These are phyloP conservation scores for Physella acuta DNA, from an alignment of 1,140 invertebrate genomes.

Conservation along the genomic window DNA sequence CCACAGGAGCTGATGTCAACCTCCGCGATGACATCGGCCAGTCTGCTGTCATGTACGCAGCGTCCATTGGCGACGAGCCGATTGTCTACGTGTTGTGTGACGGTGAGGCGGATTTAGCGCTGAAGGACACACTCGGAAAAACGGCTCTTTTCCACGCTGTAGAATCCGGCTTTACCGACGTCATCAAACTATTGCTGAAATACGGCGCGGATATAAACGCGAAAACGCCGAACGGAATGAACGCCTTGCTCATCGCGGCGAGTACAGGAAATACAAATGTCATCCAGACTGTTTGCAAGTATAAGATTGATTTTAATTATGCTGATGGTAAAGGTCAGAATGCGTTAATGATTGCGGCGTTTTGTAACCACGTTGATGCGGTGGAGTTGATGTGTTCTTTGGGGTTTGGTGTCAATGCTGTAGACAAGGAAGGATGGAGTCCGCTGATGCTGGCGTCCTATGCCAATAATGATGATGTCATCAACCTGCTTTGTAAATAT, in stretches of 20 bases:
- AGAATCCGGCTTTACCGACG: slow-evolving; percentile 27
- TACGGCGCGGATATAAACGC: neutral
- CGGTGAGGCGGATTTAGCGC: slow-evolving; percentile 44
- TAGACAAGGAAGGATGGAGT: slow-evolving; percentile 67
- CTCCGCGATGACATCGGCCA: slow-evolving; percentile 2
- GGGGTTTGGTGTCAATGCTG: slow-evolving; percentile 62
- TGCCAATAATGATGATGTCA: slow-evolving; percentile 71
- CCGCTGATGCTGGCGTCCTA: slow-evolving; percentile 81
- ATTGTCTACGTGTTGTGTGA: slow-evolving; percentile 6
- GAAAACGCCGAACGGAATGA: neutral
- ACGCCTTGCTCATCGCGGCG: slow-evolving; percentile 69
- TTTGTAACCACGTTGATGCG: slow-evolving; percentile 37
- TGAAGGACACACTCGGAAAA: slow-evolving; percentile 58
- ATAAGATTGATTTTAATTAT: slow-evolving; percentile 52
- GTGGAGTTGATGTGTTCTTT: slow-evolving; percentile 63
- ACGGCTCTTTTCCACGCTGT: slow-evolving; percentile 14
- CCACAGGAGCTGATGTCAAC: slow-evolving; percentile 71
- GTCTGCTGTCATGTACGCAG: slow-evolving; percentile 24
- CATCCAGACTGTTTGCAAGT: slow-evolving; percentile 68
- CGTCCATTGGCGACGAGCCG: neutral
- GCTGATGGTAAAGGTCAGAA: slow-evolving; percentile 53
- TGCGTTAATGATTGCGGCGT: slow-evolving; percentile 54
- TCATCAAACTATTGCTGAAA: slow-evolving; percentile 4
- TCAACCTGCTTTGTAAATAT: slow-evolving; percentile 70
- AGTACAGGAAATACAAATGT: slow-evolving; percentile 64